These are phyloP conservation scores for Arnoldichthys spilopterus DNA, from an alignment of 2,797 vertebrate species.

Conservation along the genomic window DNA sequence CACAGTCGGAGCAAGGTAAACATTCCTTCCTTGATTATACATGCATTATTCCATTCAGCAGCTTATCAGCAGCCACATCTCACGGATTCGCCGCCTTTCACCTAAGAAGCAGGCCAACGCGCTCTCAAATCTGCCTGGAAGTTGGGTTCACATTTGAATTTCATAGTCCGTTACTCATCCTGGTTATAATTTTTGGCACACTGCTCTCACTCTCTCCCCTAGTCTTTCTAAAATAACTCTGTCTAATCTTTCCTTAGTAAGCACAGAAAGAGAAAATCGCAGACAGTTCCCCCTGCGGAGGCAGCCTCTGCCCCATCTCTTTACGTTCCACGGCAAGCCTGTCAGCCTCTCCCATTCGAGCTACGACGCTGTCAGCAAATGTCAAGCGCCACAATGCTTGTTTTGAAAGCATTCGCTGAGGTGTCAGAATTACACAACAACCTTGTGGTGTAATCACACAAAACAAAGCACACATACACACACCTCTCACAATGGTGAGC, in stretches of 20 bases:
- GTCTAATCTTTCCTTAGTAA: constrained; percentile 21
- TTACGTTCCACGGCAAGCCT: constrained; percentile 1
- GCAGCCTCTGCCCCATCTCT: neutral
- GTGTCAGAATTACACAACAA: constrained; percentile 68
- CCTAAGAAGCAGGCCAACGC: constrained; percentile 18
- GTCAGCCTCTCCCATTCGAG: constrained; percentile 24
- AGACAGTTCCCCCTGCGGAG: neutral
- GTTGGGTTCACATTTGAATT: constrained; percentile 12
- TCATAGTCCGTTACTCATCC: constrained; percentile 29
- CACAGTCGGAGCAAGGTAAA: constrained; percentile 47
- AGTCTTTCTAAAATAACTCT: constrained; percentile 1
- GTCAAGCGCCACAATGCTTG: constrained; percentile 62
- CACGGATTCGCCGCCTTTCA: constrained; percentile 1
- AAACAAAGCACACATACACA: neutral
- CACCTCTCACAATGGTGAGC: neutral
- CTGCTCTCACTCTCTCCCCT: constrained; percentile 17
- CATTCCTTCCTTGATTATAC: constrained; percentile 38
- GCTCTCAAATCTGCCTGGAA: constrained; percentile 31
- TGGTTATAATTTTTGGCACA: constrained; percentile 32
- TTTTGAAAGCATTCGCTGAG: constrained; percentile 61
- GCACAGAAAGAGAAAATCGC: constrained; percentile 10
- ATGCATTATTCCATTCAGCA: constrained; percentile 15
- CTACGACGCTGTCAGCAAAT: constrained; percentile 64
- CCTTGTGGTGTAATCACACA: constrained; percentile 12
- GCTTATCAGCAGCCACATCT: constrained; percentile 33